Conservation (phyloP, 2,888 invertebrate species). For the Campaea margaritaria region DNA sequence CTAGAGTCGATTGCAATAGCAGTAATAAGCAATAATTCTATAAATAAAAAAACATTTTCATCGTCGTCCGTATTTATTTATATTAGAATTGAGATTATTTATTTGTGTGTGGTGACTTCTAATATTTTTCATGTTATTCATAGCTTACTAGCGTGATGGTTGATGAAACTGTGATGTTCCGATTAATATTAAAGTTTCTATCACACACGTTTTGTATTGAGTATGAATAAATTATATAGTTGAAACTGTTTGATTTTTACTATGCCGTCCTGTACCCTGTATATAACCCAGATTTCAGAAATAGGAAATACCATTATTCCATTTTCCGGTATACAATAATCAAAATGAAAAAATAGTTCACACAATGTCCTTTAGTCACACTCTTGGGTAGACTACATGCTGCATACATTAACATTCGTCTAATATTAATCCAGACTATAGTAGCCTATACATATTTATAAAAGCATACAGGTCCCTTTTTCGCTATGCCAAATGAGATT, state of each 20-base stretch:
- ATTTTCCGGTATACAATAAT: too few species aligned
- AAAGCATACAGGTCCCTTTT: too few species aligned
- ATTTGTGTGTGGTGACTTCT: slow-evolving; percentile 81
- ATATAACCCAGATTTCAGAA: background rate
- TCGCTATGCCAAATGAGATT: too few species aligned
- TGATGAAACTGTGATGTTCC: slow-evolving; percentile 63
- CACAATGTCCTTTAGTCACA: too few species aligned
- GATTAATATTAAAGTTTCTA: slow-evolving; percentile 76
- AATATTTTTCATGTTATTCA: slow-evolving; percentile 69
- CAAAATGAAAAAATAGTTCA: too few species aligned
- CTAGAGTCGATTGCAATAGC: slow-evolving; percentile 55
- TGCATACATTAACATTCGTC: too few species aligned
- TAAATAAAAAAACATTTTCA: slow-evolving; percentile 49
- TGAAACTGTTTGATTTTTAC: slow-evolving; percentile 58
- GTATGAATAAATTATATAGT: slow-evolving; percentile 85
- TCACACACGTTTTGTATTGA: slow-evolving; percentile 84
- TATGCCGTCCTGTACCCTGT: slow-evolving; percentile 11
- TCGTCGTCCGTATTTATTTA: slow-evolving; percentile 72
- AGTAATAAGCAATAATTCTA: slow-evolving; percentile 62
- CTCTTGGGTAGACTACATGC: too few species aligned
- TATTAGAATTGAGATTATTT: slow-evolving; percentile 78
- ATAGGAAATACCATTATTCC: too few species aligned
- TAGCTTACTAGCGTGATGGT: slow-evolving; percentile 48
- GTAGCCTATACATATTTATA: too few species aligned
- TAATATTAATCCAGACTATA: too few species aligned